A percentile compares a stretch with the other conserved stretches of the same genome.
These are phyloP conservation scores for Corydoras sp. DNA, from an alignment of 2,113 vertebrate genomes.

Conservation along the genomic window DNA sequence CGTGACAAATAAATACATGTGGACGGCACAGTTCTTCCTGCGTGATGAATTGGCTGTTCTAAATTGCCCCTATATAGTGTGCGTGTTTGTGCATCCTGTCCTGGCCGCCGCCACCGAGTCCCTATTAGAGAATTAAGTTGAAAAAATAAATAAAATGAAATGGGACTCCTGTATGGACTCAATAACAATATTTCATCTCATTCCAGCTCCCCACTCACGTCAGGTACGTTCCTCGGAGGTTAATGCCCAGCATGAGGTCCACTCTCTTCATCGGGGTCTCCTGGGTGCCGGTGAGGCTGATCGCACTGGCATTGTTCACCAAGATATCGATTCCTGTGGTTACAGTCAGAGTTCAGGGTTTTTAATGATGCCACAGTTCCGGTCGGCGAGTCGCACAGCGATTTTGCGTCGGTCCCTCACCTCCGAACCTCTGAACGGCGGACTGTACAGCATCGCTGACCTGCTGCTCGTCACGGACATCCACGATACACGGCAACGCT, in stretches of 20 bases:
- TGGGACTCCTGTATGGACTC: too few species aligned
- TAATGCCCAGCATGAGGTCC: constrained; percentile 93
- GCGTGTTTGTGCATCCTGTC: too few species aligned
- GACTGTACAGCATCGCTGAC: constrained; percentile 75
- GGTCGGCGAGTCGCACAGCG: neutral
- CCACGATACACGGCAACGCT: constrained; percentile 85
- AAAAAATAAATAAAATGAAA: too few species aligned
- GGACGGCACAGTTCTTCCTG: too few species aligned
- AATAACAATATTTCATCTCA: too few species aligned
- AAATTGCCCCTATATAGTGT: too few species aligned
- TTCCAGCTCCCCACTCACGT: constrained; percentile 67
- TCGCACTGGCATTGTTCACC: constrained; percentile 97
- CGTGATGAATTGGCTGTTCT: too few species aligned
- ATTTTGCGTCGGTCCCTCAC: constrained; percentile 51
- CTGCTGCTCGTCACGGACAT: constrained; percentile 89
- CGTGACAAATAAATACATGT: too few species aligned
- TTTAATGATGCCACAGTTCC: neutral
- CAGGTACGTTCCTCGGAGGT: constrained; percentile 90
- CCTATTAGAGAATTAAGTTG: too few species aligned
- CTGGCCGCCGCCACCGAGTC: too few species aligned
- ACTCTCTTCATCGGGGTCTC: constrained; percentile 88
- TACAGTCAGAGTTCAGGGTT: constrained; percentile 9
- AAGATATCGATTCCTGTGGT: constrained; percentile 85
- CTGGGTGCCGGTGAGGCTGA: constrained; percentile 87
- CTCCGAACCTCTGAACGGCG: constrained; percentile 86